Conservation (phyloP, 1,140 invertebrate genomes). For the Cydia amplana region DNA sequence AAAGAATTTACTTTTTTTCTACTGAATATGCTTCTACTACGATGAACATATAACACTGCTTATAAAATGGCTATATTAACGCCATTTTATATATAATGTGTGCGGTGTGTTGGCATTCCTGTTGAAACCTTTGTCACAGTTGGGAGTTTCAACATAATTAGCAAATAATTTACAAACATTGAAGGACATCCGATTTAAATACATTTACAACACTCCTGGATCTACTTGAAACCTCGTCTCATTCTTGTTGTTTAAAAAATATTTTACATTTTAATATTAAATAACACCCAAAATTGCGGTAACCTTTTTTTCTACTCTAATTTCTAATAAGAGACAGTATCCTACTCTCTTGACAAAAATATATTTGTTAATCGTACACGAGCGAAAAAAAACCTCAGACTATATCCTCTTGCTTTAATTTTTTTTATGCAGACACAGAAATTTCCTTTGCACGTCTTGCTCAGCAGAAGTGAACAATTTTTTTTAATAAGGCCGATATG, state of each 20-base stretch:
- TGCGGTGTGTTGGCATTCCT: slow-evolving; percentile 74
- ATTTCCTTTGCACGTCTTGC: too few species aligned
- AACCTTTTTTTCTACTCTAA: too few species aligned
- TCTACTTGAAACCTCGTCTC: slow-evolving; percentile 65
- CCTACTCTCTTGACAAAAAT: too few species aligned
- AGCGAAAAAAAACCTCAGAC: too few species aligned
- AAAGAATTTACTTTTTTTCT: neutral
- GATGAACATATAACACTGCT: slow-evolving; percentile 21
- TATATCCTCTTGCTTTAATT: too few species aligned
- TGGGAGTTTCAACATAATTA: slow-evolving; percentile 40
- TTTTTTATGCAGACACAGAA: too few species aligned
- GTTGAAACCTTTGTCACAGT: slow-evolving; percentile 44
- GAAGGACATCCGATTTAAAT: slow-evolving; percentile 51
- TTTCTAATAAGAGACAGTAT: too few species aligned
- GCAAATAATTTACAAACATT: slow-evolving; percentile 35
- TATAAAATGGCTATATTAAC: slow-evolving; percentile 21
- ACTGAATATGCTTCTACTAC: neutral
- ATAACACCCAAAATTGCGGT: too few species aligned
- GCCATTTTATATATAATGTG: slow-evolving; percentile 56
- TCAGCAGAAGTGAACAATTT: too few species aligned
- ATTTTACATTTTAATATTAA: too few species aligned
- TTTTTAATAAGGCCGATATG: too few species aligned
- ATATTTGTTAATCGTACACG: too few species aligned
- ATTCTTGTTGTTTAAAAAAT: slow-evolving; percentile 36
- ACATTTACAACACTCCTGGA: slow-evolving; percentile 71